Percentiles rank a stretch among this genome's conserved stretches.
These are phyloP conservation scores for Tenthredo amoena DNA, from an alignment of 2,888 invertebrate genomes.

Conservation along the genomic window DNA sequence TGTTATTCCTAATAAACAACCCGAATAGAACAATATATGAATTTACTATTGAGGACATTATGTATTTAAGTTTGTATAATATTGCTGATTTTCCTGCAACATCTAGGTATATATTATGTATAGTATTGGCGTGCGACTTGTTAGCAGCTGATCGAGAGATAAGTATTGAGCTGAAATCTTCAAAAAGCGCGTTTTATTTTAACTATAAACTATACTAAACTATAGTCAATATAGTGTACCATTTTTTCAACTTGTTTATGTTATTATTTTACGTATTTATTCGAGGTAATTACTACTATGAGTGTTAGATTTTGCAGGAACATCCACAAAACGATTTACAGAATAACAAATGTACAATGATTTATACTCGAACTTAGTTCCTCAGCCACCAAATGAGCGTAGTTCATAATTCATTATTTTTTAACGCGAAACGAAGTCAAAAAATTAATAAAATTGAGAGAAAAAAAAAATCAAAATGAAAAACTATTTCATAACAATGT, in stretches of 20 bases:
- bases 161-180: background rate
- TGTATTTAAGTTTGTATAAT: background rate
- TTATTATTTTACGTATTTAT: constrained; percentile 7
- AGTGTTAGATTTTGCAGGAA: constrained; percentile 37
- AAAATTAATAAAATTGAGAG: background rate
- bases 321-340: constrained; percentile 20
- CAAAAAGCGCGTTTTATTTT: background rate
- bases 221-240: background rate
- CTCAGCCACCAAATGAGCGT: background rate
- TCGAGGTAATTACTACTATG: background rate
- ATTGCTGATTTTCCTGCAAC: constrained; percentile 37
- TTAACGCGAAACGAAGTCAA: background rate
- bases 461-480: background rate
- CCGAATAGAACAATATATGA: background rate
- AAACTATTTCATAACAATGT: constrained; percentile 48
- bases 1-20: constrained; percentile 37
- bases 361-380: background rate
- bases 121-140: constrained; percentile 8
- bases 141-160: background rate
- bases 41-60: background rate
- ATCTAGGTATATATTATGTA: background rate
- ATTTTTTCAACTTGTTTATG: background rate
- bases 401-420: background rate
- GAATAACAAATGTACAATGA: background rate
- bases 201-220: background rate